A percentile compares a stretch with the other conserved stretches of the same genome.
Evolutionary conservation across 2,888 invertebrate genomes (phyloP).

Genomic region (Andrena marginata): DNA sequence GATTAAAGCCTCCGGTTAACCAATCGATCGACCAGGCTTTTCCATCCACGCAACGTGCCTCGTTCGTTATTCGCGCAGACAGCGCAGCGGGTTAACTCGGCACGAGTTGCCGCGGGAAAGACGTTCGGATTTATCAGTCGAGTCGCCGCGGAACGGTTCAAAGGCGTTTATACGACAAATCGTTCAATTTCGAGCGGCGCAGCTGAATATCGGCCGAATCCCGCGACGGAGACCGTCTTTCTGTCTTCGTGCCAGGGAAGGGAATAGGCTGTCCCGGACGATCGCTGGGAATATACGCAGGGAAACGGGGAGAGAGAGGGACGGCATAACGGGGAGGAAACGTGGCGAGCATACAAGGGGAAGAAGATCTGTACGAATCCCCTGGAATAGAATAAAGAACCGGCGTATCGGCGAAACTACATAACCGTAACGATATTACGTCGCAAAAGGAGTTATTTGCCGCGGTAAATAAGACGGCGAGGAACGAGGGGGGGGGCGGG

Average conservation of each 20-base stretch:
- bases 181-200: slow-evolving; percentile 61
- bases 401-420: slow-evolving; percentile 67
- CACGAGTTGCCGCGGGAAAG: slow-evolving; percentile 31
- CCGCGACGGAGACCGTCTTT: slow-evolving; percentile 54
- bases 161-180: slow-evolving; percentile 68
- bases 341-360: slow-evolving; percentile 53
- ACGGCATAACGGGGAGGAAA: slow-evolving; percentile 28
- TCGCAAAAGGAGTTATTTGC: slow-evolving; percentile 68
- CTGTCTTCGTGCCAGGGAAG: slow-evolving; percentile 64
- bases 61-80: neutral
- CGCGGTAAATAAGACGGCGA: slow-evolving; percentile 59
- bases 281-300: slow-evolving; percentile 48
- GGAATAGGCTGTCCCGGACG: slow-evolving; percentile 62
- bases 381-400: slow-evolving; percentile 70
- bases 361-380: slow-evolving; percentile 54
- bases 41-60: neutral
- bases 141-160: slow-evolving; percentile 45
- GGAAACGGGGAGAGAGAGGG: neutral
- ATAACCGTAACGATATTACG: slow-evolving; percentile 72
- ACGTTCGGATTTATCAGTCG: slow-evolving; percentile 61
- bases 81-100: slow-evolving; percentile 33
- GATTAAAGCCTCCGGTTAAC: neutral
- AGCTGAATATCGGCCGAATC: slow-evolving; percentile 65
- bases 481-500: slow-evolving; percentile 28
- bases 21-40: neutral